Base-by-base conservation (phyloP, 2,888 invertebrate genomes). In the Cephus runcator region DNA sequence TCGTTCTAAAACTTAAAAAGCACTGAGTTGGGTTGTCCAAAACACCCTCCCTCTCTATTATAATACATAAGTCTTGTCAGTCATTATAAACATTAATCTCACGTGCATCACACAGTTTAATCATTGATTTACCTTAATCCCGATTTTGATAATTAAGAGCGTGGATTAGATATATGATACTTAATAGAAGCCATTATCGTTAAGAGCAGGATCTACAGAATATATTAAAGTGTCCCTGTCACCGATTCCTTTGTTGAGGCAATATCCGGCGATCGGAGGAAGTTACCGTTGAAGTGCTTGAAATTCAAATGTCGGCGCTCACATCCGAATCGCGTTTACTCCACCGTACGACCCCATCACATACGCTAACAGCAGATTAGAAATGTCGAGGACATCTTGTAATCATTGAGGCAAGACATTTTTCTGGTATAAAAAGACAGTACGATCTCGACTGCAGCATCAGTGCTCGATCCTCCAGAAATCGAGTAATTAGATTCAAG, bases 181-280 rank as follows among this genome's bases (percentile, higher is more conserved):
- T 23, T 23, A 23, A 56, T 56, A 56, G 15, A 23, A 23, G 23
- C 9, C 0, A 56, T 56, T 56, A 56, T 56, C 71, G 1, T 31
- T 71, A 71, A 33, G 11, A 33, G 56, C 77, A 77, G 77, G 77
- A 77, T 40, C 69, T 75, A 77, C 69, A 77, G 33, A 69, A 69
- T 31, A 12, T 69, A 71, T 31, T 15, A 77, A 34, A 56, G 75
- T 69, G 77, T 73, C 77, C 77, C 77, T 77, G 77, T 77, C 77
- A 77, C 77, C 77, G 33, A 77, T 77, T 77, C 75, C 33, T 31
- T 15, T 69, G 35, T 69, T 75, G 69, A 77, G 74, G 77, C 77
- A 77, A 77, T 23, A 77, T 77, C 77, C 77, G 74, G 31, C 56
- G 56, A 56, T 23, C 56, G 71, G 23, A 31, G 71, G 71, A 71